Conservation (phyloP, 2,113 vertebrate species). For the Xiphias gladius region DNA sequence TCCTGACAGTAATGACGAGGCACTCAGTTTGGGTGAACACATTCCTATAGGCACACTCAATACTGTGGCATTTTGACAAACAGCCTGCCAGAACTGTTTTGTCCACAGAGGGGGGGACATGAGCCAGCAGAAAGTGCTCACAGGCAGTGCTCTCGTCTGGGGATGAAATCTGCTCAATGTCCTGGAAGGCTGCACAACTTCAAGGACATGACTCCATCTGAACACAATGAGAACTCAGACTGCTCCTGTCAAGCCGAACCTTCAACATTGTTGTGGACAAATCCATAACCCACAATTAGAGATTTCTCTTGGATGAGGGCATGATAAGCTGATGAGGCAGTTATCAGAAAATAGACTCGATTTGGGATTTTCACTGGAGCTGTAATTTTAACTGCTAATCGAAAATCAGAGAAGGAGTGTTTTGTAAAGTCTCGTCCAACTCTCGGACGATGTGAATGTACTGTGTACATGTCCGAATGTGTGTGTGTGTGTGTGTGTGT, state of each 20-base stretch:
- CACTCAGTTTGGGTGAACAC: slow-evolving; percentile 59
- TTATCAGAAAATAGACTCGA: slow-evolving; percentile 68
- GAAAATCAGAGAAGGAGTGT: slow-evolving; percentile 20
- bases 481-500: neutral
- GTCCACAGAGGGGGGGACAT: slow-evolving; percentile 59
- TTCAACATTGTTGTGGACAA: slow-evolving; percentile 37
- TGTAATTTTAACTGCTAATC: slow-evolving; percentile 62
- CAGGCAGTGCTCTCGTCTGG: slow-evolving; percentile 54
- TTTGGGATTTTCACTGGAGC: slow-evolving; percentile 53
- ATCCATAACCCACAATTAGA: slow-evolving; percentile 53
- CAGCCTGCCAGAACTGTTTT: slow-evolving; percentile 70
- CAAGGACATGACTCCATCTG: slow-evolving; percentile 64
- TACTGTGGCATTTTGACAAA: slow-evolving; percentile 82
- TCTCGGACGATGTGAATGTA: slow-evolving; percentile 11
- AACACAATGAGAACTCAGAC: slow-evolving; percentile 42
- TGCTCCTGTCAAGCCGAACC: slow-evolving; percentile 42
- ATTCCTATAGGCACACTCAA: slow-evolving; percentile 64
- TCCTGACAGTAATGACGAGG: slow-evolving; percentile 53
- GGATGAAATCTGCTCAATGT: slow-evolving; percentile 66
- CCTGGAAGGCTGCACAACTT: slow-evolving; percentile 72
- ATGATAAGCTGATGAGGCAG: slow-evolving; percentile 67
- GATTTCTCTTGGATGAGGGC: slow-evolving; percentile 26
- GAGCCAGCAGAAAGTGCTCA: slow-evolving; percentile 59
- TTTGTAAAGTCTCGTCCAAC: slow-evolving; percentile 16
- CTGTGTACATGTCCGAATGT: neutral